Evolutionary conservation across 2,797 vertebrate genomes (phyloP).

Genomic region (Parauchenoglanis punctatus): DNA sequence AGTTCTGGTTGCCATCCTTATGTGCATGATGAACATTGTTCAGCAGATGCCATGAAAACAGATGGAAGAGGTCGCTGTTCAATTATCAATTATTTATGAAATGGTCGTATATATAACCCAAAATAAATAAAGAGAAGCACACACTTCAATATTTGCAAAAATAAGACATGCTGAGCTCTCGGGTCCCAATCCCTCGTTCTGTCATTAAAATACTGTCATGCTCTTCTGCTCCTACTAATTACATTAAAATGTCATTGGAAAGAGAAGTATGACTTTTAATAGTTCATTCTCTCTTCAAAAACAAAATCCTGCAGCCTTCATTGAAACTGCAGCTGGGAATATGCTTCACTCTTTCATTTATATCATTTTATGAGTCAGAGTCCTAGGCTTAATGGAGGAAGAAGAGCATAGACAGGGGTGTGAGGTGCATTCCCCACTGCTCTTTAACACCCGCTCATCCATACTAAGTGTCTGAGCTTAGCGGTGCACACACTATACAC

Average conservation of each 20-base stretch:
- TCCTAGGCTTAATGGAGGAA: not conserved
- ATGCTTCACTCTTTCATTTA: conserved; percentile 23
- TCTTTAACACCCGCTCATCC: not conserved
- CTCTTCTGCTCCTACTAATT: conserved; percentile 50
- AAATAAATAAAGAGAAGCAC: not conserved
- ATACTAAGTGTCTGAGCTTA: not conserved
- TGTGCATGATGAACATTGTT: not conserved
- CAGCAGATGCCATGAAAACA: not conserved
- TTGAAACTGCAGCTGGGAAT: conserved; percentile 41
- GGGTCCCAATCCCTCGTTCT: conserved; percentile 7
- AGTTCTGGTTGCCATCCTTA: not conserved
- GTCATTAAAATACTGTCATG: conserved; percentile 48
- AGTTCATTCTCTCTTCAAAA: conserved; percentile 39
- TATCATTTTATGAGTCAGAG: conserved; percentile 15
- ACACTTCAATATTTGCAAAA: not conserved
- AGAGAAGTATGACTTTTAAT: conserved; percentile 44
- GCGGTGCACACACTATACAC: not conserved
- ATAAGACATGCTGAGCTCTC: conserved; percentile 6
- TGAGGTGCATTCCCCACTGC: not conserved
- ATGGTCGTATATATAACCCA: not conserved
- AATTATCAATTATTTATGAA: not conserved
- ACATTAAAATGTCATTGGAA: conserved; percentile 58
- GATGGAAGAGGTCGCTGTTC: not conserved
- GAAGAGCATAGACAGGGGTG: not conserved
- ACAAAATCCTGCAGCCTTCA: conserved; percentile 42